These are phyloP conservation scores for Elgaria multicarinata DNA, from an alignment of 2,113 vertebrate genomes.

Conservation along the genomic window DNA sequence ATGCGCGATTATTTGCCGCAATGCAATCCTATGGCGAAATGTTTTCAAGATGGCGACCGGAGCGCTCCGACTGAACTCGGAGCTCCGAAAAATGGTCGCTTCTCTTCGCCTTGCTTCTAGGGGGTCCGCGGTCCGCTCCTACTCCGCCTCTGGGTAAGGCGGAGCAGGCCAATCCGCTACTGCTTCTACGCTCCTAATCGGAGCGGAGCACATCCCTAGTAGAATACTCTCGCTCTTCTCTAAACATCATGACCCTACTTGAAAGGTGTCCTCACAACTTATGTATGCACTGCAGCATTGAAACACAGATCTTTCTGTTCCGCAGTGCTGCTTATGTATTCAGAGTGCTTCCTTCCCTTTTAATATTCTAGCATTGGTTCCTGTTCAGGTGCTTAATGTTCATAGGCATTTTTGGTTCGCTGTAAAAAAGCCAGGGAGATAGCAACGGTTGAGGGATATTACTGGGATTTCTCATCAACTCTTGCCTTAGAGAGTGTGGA, in stretches of 20 bases:
- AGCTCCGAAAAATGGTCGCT: too few species aligned
- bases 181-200: too few species aligned
- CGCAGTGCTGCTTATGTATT: neutral
- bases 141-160: too few species aligned
- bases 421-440: neutral
- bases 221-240: neutral
- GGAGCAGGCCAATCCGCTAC: too few species aligned
- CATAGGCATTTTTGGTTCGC: neutral
- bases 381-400: neutral
- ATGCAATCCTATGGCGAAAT: too few species aligned
- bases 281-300: neutral
- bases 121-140: too few species aligned
- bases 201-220: too few species aligned
- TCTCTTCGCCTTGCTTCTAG: too few species aligned
- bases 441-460: neutral
- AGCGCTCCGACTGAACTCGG: too few species aligned
- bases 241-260: neutral
- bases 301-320: neutral
- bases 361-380: neutral
- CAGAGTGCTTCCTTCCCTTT: neutral
- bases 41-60: too few species aligned
- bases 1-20: too few species aligned
- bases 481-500: neutral
- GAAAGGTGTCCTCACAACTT: neutral
- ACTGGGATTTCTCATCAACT: conserved; percentile 5